phyloP scores from a whole-genome alignment of 2,888 invertebrate genomes.

The Xylocampa areola region DNA sequence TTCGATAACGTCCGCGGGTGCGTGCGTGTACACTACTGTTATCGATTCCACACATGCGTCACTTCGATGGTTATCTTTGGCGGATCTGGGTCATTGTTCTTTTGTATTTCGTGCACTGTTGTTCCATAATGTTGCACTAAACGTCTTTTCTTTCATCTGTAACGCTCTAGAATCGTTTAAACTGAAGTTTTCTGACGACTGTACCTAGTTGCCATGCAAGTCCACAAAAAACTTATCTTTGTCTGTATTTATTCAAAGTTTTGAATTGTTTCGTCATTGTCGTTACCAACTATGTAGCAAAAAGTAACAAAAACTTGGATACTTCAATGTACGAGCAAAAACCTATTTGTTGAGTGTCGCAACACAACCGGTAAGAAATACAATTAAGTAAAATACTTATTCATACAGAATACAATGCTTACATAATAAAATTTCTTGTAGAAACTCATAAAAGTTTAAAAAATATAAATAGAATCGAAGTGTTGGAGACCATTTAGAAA shows the following conservation, averaged over 20 bases:
- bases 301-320: slow-evolving; percentile 65
- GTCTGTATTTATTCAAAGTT: slow-evolving; percentile 47
- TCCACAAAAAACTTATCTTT: slow-evolving; percentile 31
- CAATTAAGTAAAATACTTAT: slow-evolving; percentile 52
- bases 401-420: slow-evolving; percentile 41
- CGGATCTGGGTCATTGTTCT: slow-evolving; percentile 89
- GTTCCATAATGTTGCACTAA: slow-evolving; percentile 69
- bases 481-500: slow-evolving; percentile 35
- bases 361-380: slow-evolving; percentile 52
- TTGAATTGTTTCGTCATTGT: slow-evolving; percentile 52
- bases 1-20: slow-evolving; percentile 83
- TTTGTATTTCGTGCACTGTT: slow-evolving; percentile 77
- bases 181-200: slow-evolving; percentile 5
- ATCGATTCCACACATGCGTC: slow-evolving; percentile 89
- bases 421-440: slow-evolving; percentile 34
- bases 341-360: slow-evolving; percentile 57
- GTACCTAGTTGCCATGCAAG: slow-evolving; percentile 38
- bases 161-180: slow-evolving; percentile 32
- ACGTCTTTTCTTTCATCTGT: slow-evolving; percentile 52
- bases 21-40: slow-evolving; percentile 85
- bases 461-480: slow-evolving; percentile 24
- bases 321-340: slow-evolving; percentile 62
- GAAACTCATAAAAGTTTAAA: slow-evolving; percentile 33
- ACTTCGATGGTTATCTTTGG: slow-evolving; percentile 87
- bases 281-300: slow-evolving; percentile 49